Evolutionary conservation across 1,140 invertebrate species (phyloP).

Genomic region (Nasonia vitripennis): DNA sequence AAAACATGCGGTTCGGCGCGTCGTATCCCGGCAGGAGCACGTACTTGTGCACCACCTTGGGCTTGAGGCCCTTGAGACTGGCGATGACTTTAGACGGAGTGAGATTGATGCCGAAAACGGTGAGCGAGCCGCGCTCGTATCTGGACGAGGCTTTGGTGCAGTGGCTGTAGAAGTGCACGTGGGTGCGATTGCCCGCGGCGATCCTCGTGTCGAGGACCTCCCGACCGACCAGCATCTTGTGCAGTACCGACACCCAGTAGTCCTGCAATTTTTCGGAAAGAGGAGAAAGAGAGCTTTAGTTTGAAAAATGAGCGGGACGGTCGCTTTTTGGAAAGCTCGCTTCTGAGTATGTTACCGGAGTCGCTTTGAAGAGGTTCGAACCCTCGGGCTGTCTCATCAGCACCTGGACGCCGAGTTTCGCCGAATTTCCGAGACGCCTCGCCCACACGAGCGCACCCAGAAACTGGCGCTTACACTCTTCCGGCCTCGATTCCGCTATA

Average conservation of each 20-base stretch:
- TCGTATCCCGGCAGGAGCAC: slow-evolving; percentile 66
- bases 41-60: slow-evolving; percentile 66
- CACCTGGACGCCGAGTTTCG: slow-evolving; percentile 71
- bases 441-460: slow-evolving; percentile 71
- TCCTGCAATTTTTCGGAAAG: slow-evolving; percentile 63
- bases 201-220: slow-evolving; percentile 70
- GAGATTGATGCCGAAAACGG: slow-evolving; percentile 71
- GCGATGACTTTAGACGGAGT: slow-evolving; percentile 57
- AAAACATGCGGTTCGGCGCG: slow-evolving; percentile 63
- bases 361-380: slow-evolving; percentile 63
- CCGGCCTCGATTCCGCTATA: slow-evolving; percentile 68
- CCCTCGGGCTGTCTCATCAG: slow-evolving; percentile 70
- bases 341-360: slow-evolving; percentile 65
- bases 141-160: slow-evolving; percentile 69
- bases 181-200: slow-evolving; percentile 59
- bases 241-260: slow-evolving; percentile 74
- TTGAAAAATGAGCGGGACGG: not conserved
- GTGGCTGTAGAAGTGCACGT: slow-evolving; percentile 71
- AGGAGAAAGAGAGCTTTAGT: not conserved
- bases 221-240: slow-evolving; percentile 73
- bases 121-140: slow-evolving; percentile 68
- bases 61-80: slow-evolving; percentile 60
- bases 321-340: not conserved
- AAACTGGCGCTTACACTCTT: slow-evolving; percentile 65
- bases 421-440: slow-evolving; percentile 70